phyloP scores from a whole-genome alignment of 2,888 invertebrate species.

The Xanthorhoe spadicearia region DNA sequence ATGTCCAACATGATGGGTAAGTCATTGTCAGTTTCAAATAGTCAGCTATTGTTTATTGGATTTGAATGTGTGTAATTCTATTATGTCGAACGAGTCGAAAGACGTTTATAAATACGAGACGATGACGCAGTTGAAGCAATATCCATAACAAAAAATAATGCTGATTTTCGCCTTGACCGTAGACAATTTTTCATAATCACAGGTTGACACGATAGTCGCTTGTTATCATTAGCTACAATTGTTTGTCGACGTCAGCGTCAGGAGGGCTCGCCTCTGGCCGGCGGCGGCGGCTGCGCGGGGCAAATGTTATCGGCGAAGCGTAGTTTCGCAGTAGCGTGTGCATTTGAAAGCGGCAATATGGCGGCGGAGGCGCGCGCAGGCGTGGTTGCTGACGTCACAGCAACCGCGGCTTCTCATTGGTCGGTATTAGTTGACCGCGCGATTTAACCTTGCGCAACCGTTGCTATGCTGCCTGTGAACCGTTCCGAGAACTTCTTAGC shows the following conservation, averaged over 20 bases:
- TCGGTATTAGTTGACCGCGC: constrained; percentile 60
- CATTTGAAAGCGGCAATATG: constrained; percentile 68
- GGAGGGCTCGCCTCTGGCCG: constrained; percentile 48
- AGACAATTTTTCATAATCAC: constrained; percentile 49
- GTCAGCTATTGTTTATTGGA: constrained; percentile 30
- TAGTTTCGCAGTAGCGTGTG: constrained; percentile 55
- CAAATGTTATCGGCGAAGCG: constrained; percentile 54
- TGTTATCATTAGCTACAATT: constrained; percentile 38
- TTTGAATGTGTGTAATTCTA: constrained; percentile 28
- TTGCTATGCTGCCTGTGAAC: constrained; percentile 75
- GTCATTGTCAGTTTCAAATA: constrained; percentile 44
- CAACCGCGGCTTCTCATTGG: constrained; percentile 66
- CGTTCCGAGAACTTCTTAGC: constrained; percentile 66
- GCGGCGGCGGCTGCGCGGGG: constrained; percentile 10
- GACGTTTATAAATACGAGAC: constrained; percentile 30
- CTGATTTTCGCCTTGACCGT: constrained; percentile 54
- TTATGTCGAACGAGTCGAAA: constrained; percentile 30
- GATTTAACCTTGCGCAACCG: constrained; percentile 80
- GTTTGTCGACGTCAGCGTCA: constrained; percentile 50
- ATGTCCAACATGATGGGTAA: constrained; percentile 96
- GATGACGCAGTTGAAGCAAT: constrained; percentile 43
- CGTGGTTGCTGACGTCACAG: constrained; percentile 82
- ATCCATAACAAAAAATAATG: constrained; percentile 44
- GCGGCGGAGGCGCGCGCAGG: constrained; percentile 83
- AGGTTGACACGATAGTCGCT: constrained; percentile 22